These are phyloP conservation scores for Zosterops hypoxanthus DNA, from an alignment of 2,113 vertebrate genomes.

Conservation along the genomic window DNA sequence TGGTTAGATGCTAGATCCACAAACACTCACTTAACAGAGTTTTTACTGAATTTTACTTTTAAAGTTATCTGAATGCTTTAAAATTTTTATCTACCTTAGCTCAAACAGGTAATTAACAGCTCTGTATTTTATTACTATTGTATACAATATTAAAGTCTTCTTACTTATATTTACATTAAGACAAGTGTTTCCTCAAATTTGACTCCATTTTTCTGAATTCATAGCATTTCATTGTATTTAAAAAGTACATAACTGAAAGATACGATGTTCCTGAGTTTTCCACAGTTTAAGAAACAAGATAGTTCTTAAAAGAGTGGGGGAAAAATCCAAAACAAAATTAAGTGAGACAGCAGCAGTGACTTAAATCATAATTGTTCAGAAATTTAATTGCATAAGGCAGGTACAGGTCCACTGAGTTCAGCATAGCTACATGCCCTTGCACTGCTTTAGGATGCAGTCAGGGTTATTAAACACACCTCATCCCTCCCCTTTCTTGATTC, in stretches of 20 bases:
- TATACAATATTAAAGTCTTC: background rate
- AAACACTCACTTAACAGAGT: background rate
- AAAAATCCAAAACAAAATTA: background rate
- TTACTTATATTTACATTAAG: background rate
- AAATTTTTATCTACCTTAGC: background rate
- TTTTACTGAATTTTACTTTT: background rate
- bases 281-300: background rate
- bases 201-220: background rate
- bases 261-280: background rate
- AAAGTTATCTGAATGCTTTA: background rate
- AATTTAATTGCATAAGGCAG: background rate
- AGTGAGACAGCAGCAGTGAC: background rate
- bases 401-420: background rate
- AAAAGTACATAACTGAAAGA: background rate
- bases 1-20: background rate
- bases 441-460: background rate
- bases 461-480: background rate
- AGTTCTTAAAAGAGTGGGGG: background rate
- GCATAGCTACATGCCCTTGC: background rate
- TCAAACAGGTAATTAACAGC: background rate
- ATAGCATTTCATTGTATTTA: background rate
- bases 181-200: background rate
- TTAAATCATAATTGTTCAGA: background rate
- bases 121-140: background rate
- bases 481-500: fast-evolving